Conservation (phyloP, 2,797 vertebrate species). For the Tokudaia muenninki region DNA sequence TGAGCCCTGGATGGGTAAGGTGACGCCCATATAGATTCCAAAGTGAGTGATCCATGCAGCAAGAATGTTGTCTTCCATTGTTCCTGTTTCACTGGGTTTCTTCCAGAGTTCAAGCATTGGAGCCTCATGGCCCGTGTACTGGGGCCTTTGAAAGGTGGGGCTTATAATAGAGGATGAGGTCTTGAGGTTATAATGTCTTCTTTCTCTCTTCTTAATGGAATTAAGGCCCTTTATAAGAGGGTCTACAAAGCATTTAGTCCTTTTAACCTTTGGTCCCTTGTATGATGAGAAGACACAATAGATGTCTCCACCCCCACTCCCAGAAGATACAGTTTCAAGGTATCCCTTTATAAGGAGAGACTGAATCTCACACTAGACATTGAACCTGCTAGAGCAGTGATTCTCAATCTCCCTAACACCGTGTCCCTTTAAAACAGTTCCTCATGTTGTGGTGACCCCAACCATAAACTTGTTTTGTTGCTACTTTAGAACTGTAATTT, state of each 20-base stretch:
- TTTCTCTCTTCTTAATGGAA: background rate
- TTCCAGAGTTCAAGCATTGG: background rate
- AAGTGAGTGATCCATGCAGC: background rate
- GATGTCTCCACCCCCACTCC: background rate
- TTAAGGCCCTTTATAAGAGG: background rate
- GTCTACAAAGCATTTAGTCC: background rate
- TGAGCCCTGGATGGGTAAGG: background rate
- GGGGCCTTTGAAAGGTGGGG: background rate
- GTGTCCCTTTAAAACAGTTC: background rate
- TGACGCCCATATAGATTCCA: background rate
- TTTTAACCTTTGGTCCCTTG: background rate
- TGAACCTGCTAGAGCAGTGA: fast-evolving
- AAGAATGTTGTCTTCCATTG: background rate
- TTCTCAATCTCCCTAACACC: background rate
- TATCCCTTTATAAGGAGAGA: background rate
- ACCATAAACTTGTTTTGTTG: background rate
- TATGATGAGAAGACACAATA: background rate
- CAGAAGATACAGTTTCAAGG: background rate
- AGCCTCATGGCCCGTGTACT: background rate
- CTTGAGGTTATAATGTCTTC: background rate
- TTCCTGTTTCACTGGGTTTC: background rate
- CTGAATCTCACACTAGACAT: background rate
- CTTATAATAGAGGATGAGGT: background rate
- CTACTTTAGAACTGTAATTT: background rate
- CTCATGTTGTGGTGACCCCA: background rate